Percentiles rank a stretch among this genome's conserved stretches.
These are phyloP conservation scores for Pinctada fucata DNA, from an alignment of 2,888 invertebrate genomes.

Conservation along the genomic window DNA sequence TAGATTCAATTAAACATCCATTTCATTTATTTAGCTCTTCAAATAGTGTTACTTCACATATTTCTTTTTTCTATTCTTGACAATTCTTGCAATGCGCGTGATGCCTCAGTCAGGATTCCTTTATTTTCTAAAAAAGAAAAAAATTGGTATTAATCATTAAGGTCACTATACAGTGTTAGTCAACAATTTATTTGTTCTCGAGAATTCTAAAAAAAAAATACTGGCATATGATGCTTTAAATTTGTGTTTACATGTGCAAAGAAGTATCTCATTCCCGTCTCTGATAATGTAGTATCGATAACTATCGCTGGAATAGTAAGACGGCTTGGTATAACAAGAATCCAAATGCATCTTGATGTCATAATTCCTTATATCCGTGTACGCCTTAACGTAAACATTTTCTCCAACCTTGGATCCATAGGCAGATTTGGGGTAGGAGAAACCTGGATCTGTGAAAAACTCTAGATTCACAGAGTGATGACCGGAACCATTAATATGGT, in stretches of 20 bases:
- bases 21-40: too few relatives aligned
- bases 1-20: not conserved
- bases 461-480: slow-evolving; percentile 41
- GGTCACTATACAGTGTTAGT: too few relatives aligned
- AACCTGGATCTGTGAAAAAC: slow-evolving; percentile 43
- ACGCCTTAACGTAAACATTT: slow-evolving; percentile 48
- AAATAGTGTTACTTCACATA: too few relatives aligned
- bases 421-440: slow-evolving; percentile 28
- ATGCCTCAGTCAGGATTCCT: too few relatives aligned
- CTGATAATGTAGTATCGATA: slow-evolving; percentile 39
- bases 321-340: slow-evolving; percentile 47
- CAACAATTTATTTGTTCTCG: too few relatives aligned
- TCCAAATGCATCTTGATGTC: slow-evolving; percentile 44
- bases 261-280: slow-evolving; percentile 34
- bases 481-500: slow-evolving; percentile 31
- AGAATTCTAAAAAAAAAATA: too few relatives aligned
- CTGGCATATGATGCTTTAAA: too few relatives aligned
- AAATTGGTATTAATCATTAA: too few relatives aligned
- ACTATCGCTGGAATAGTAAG: slow-evolving; percentile 19
- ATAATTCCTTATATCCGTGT: slow-evolving; percentile 40
- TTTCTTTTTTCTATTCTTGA: too few relatives aligned
- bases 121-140: too few relatives aligned
- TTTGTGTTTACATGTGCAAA: too few relatives aligned
- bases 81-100: too few relatives aligned
- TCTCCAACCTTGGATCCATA: slow-evolving; percentile 37